Evolutionary conservation across 2,113 vertebrate genomes (phyloP).

Genomic region (Sitta europaea): DNA sequence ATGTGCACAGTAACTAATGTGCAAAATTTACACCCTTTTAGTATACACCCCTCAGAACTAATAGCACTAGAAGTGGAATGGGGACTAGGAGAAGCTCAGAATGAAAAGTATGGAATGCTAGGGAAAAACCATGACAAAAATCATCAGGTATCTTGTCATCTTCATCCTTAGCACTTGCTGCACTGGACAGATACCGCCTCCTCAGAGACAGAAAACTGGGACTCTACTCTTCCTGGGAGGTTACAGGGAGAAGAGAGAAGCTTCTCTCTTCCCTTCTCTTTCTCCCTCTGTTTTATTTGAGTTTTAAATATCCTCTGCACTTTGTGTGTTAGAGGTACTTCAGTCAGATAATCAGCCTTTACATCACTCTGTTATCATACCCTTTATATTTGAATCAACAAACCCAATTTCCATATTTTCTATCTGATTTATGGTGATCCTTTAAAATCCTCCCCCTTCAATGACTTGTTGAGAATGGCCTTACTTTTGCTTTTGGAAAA

Average conservation of each 20-base stretch:
- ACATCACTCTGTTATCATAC: neutral
- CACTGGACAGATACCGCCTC: neutral
- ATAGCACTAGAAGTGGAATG: neutral
- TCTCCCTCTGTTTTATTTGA: neutral
- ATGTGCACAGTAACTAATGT: neutral
- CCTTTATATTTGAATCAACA: neutral
- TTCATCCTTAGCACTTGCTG: neutral
- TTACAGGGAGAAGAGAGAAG: neutral
- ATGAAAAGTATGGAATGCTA: neutral
- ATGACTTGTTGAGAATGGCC: constrained; percentile 1
- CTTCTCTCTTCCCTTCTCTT: neutral
- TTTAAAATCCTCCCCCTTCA: neutral
- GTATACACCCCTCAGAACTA: neutral
- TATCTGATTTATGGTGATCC: neutral
- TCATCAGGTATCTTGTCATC: neutral
- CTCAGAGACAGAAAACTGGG: neutral
- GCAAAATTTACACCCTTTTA: neutral
- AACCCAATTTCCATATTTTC: neutral
- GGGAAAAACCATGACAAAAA: neutral
- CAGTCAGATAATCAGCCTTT: no score
- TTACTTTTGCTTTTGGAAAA: neutral
- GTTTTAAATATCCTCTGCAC: neutral
- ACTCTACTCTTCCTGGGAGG: neutral
- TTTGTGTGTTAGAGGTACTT: no score
- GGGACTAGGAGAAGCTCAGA: neutral